phyloP scores from a whole-genome alignment of 2,888 invertebrate species.

The Cephus spinipes region DNA sequence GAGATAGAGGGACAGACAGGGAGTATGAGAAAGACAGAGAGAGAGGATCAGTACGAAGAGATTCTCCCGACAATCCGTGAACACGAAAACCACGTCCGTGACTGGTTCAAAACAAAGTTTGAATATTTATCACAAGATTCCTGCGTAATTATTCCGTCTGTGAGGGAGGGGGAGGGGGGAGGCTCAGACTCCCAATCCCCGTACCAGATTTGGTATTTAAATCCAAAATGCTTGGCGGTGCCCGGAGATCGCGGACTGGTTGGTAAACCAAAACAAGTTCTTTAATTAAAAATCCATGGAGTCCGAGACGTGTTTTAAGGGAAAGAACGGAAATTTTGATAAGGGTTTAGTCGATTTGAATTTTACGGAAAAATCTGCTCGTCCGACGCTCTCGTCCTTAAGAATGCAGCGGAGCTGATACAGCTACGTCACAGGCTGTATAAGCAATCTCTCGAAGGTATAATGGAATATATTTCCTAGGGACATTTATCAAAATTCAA shows the following conservation, averaged over 20 bases:
- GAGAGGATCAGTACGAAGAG: background rate
- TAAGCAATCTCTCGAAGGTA: background rate
- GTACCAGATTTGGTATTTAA: conserved; percentile 1
- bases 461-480: background rate
- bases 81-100: background rate
- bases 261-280: conserved; percentile 4
- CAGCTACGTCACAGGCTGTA: background rate
- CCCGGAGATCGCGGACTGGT: background rate
- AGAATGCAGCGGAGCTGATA: background rate
- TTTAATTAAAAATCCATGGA: background rate
- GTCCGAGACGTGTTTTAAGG: background rate
- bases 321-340: background rate
- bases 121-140: conserved; percentile 9
- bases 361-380: background rate
- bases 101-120: conserved; percentile 1
- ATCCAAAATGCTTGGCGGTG: background rate
- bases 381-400: background rate
- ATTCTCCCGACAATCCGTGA: background rate
- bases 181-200: background rate
- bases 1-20: too few relatives aligned
- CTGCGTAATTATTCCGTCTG: conserved; percentile 5
- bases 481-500: background rate
- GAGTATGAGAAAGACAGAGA: too few relatives aligned
- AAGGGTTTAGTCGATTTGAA: background rate
- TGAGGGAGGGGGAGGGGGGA: background rate